Evolutionary conservation across 1,140 invertebrate species (phyloP).

Genomic region (Babylonia areolata): DNA sequence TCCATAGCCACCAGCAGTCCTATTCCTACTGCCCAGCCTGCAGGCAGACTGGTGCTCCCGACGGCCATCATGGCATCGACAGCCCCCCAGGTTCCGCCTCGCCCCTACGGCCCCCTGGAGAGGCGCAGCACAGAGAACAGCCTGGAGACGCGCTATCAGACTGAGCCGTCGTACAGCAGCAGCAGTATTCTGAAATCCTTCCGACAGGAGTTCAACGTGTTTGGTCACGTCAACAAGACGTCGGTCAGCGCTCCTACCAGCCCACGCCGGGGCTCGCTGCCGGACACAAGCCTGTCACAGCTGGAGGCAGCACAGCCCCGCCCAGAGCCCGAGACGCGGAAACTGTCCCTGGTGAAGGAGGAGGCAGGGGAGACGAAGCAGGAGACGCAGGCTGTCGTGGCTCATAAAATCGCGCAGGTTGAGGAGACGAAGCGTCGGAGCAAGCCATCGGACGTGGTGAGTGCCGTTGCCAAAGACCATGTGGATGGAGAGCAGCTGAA

Average conservation of each 20-base stretch:
- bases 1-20: too few species aligned
- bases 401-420: background rate
- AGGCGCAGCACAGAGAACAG: background rate
- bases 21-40: background rate
- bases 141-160: background rate
- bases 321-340: background rate
- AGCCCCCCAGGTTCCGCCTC: background rate
- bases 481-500: background rate
- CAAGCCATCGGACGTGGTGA: background rate
- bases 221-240: background rate
- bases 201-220: background rate
- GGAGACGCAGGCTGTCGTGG: background rate
- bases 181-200: background rate
- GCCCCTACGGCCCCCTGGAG: background rate
- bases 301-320: background rate
- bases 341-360: conserved; percentile 7
- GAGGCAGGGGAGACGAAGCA: background rate
- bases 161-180: background rate
- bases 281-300: background rate
- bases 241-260: background rate
- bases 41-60: background rate
- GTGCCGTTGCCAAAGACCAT: background rate
- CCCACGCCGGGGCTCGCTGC: background rate
- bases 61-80: conserved; percentile 1
- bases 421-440: background rate